These are phyloP conservation scores for Zaprionus lineosus DNA, from an alignment of 2,888 invertebrate genomes.

Conservation along the genomic window DNA sequence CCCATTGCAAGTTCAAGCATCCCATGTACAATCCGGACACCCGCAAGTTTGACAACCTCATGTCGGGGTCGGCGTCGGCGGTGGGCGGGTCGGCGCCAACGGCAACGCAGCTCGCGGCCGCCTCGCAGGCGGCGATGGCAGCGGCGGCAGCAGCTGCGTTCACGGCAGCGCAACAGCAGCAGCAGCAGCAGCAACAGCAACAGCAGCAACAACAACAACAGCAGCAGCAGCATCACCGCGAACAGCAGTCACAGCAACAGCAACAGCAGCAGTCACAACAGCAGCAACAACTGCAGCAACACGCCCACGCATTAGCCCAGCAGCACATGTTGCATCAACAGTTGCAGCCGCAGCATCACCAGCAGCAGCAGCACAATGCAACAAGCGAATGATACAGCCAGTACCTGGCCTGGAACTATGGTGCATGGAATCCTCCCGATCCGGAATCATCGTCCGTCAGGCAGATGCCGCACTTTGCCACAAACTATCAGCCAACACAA, in stretches of 20 bases:
- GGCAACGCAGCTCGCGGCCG: constrained; percentile 84
- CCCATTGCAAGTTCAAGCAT: constrained; percentile 96
- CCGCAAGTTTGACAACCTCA: constrained; percentile 91
- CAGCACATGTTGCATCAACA: constrained; percentile 69
- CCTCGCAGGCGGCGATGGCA: constrained; percentile 82
- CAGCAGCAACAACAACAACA: constrained; percentile 75
- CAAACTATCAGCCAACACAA: constrained; percentile 45
- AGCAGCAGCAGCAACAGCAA: constrained; percentile 77
- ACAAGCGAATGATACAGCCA: constrained; percentile 82
- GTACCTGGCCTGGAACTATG: constrained; percentile 82
- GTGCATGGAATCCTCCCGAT: constrained; percentile 81
- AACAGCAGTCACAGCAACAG: constrained; percentile 64
- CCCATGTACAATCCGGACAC: constrained; percentile 93
- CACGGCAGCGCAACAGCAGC: constrained; percentile 78
- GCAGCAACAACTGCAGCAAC: constrained; percentile 72
- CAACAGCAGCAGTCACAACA: constrained; percentile 60
- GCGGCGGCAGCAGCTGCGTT: constrained; percentile 83
- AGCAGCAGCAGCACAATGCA: constrained; percentile 80
- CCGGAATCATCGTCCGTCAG: constrained; percentile 49
- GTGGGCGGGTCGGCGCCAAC: constrained; percentile 84
- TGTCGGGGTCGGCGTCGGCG: constrained; percentile 84
- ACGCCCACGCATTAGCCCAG: constrained; percentile 67
- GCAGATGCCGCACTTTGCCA: constrained; percentile 56
- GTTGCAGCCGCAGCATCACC: constrained; percentile 78
- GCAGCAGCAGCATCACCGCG: constrained; percentile 66